Base-by-base conservation (phyloP, 1,140 invertebrate genomes). In the Drosophila asahinai region DNA sequence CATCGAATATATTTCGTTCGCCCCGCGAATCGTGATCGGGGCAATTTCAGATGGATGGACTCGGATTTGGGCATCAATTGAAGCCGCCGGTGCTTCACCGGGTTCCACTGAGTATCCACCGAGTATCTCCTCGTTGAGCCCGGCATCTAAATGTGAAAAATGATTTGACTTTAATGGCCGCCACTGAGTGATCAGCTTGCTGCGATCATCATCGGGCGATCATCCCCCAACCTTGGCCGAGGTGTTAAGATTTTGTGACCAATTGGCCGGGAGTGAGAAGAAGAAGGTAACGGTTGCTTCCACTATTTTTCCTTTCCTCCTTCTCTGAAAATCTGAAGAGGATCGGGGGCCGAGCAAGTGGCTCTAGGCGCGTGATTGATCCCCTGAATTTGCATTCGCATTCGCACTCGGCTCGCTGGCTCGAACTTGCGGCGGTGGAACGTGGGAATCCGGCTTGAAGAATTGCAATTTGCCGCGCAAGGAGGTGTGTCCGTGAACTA, bases 121-220 rank as follows among this genome's bases (percentile, higher is more conserved):
- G 36, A 49, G 68, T 51, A 67, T 57, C 51, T 80, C 55, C 30
- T 27, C 45, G 59, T 72, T 76, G 57, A 71, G 57, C 78, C 55
- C 82, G 67, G 76, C 83, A 77, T 82, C 75, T 89, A 92, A 86
- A 92, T 92, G 91, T 92, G 91, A 91, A 92, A 92, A 92, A 92
- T 92, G 87, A 92, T 92, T 92, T 92, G 87, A 92, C 91, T 92
- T 92, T 92, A 92, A 92, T 92, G 84, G 86, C 63, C 78, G 91
- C 91, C 91, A 92, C 91, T 80, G 91, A 90, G 66, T 80, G 86
- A 91, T 84, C 81, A 78, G 54, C 54, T 38, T 17, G 30, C 54
- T 42, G 70, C 54, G 70, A 51, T 70, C 71, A 80, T 59, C 72
- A 70, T 65, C 77, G 43, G 30, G 30, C 43, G 64, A 57, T 78